phyloP scores from a whole-genome alignment of 2,888 invertebrate species.

The Drosophila hamatofila region DNA sequence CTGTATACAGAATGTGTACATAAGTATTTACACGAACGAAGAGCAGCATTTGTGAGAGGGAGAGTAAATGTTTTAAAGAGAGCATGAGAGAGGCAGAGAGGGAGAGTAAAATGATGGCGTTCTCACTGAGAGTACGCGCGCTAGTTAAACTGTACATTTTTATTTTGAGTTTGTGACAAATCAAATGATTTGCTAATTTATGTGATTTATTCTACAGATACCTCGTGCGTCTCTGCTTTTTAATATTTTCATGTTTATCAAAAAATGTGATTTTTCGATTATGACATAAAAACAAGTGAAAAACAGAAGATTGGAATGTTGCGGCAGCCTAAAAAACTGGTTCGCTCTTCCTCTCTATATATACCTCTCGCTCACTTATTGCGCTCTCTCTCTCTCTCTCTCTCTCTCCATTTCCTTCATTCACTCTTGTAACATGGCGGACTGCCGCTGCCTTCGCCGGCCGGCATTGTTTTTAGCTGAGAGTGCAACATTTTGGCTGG shows the following conservation, averaged over 20 bases:
- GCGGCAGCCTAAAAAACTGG: slow-evolving; percentile 41
- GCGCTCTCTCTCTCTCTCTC: slow-evolving; percentile 1
- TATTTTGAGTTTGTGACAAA: slow-evolving; percentile 70
- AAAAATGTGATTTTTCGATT: slow-evolving; percentile 35
- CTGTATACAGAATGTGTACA: slow-evolving; percentile 58
- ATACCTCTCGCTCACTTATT: not conserved
- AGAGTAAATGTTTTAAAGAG: slow-evolving; percentile 14
- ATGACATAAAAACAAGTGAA: slow-evolving; percentile 33
- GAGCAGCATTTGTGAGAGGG: slow-evolving; percentile 20
- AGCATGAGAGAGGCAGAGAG: slow-evolving; percentile 6
- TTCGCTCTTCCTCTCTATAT: slow-evolving; percentile 24
- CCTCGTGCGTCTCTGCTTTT: slow-evolving; percentile 26
- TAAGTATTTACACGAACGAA: slow-evolving; percentile 54
- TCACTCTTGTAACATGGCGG: slow-evolving; percentile 48
- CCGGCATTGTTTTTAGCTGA: slow-evolving; percentile 71
- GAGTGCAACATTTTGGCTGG: slow-evolving; percentile 49
- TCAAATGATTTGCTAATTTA: slow-evolving; percentile 71
- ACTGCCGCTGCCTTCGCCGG: slow-evolving; percentile 56
- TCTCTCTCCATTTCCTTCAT: not conserved
- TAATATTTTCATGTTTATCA: slow-evolving; percentile 43
- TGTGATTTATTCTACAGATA: slow-evolving; percentile 50
- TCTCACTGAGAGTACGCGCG: slow-evolving; percentile 24
- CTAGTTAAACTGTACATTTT: slow-evolving; percentile 76
- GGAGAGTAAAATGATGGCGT: slow-evolving; percentile 15
- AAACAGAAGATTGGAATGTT: slow-evolving; percentile 44